Evolutionary conservation across 2,113 vertebrate genomes (phyloP).

Genomic region (mouse (Mus musculus)): GRCm39 chr13:77273501-77274000

Average conservation of each 20-base stretch:
- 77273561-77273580: constrained; percentile 95
- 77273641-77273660: constrained; percentile 83
- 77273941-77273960: constrained; percentile 3
- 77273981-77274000: not conserved
- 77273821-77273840: constrained; percentile 39
- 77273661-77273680: constrained; percentile 79
- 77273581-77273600: constrained; percentile 95
- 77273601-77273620: constrained; percentile 83
- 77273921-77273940: not conserved
- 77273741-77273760: constrained; percentile 62
- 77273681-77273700: constrained; percentile 69
- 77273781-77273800: not conserved
- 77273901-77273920: constrained; percentile 25
- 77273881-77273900: constrained; percentile 55
- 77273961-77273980: not conserved
- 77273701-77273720: constrained; percentile 64
- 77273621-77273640: constrained; percentile 83
- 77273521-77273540: constrained; percentile 94
- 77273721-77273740: constrained; percentile 54
- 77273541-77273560: constrained; percentile 93
- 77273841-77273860: constrained; percentile 47
- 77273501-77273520: constrained; percentile 93
- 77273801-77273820: constrained; percentile 52
- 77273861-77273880: constrained; percentile 57
- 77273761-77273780: constrained; percentile 59